These are phyloP conservation scores for Percopsis transmontana DNA, from an alignment of 2,113 vertebrate species.

Conservation along the genomic window DNA sequence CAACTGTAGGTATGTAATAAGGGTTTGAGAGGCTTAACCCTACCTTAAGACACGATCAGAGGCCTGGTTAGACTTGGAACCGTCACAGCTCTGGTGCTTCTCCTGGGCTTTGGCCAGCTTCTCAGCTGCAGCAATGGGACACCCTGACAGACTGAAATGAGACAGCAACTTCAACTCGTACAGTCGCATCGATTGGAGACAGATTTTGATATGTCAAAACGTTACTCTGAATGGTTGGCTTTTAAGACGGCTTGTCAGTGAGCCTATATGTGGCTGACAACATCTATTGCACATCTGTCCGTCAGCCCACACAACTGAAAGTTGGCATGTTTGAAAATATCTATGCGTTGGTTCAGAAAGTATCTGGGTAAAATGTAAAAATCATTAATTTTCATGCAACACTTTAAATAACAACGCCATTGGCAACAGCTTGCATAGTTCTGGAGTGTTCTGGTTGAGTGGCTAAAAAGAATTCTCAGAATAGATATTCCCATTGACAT, in stretches of 20 bases:
- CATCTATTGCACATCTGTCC: conserved; percentile 29
- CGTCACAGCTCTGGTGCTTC: conserved; percentile 94
- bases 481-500: conserved; percentile 43
- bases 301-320: conserved; percentile 18
- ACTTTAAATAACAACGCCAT: conserved; percentile 29
- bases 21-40: conserved; percentile 34
- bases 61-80: conserved; percentile 92
- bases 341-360: conserved; percentile 15
- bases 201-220: conserved; percentile 15
- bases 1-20: not conserved
- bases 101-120: conserved; percentile 98
- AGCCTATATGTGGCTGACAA: conserved; percentile 16
- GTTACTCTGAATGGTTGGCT: conserved; percentile 8
- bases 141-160: conserved; percentile 93
- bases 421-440: conserved; percentile 55
- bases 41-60: conserved; percentile 99
- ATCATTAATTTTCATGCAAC: conserved; percentile 46
- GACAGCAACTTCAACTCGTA: conserved; percentile 18
- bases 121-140: conserved; percentile 97
- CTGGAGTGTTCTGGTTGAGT: conserved; percentile 46
- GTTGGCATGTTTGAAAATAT: conserved; percentile 6
- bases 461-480: conserved; percentile 44
- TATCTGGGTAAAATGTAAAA: conserved; percentile 30
- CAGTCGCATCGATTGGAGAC: not conserved
- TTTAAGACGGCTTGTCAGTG: conserved; percentile 30